Percentiles rank a stretch among this genome's conserved stretches.
These are phyloP conservation scores for Otolemur garnettii DNA, from an alignment of 2,113 vertebrate species.

Conservation along the genomic window DNA sequence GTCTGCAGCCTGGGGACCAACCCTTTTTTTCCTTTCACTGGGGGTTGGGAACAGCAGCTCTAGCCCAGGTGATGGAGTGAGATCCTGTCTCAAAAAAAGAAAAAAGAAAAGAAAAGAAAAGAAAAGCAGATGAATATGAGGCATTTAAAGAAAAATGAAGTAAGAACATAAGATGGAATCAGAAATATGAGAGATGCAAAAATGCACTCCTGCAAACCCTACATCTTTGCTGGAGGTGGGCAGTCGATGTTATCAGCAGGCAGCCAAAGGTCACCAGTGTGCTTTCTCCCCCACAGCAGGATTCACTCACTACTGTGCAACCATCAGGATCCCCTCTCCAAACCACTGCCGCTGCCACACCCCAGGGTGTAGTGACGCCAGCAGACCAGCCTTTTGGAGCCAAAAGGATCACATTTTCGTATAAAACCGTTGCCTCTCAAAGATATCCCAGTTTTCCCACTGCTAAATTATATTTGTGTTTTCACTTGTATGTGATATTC, in stretches of 20 bases:
- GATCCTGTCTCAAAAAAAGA: neutral
- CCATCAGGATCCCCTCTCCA: neutral
- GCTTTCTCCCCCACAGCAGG: neutral
- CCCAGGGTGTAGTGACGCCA: neutral
- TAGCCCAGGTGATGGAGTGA: neutral
- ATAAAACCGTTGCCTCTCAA: neutral
- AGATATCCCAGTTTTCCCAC: neutral
- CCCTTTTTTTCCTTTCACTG: too few species aligned
- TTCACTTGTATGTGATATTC: neutral
- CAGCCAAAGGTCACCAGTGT: rapidly evolving
- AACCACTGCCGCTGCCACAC: too few species aligned
- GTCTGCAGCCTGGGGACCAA: too few species aligned
- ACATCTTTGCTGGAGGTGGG: neutral
- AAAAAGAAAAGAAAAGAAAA: neutral
- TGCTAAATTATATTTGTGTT: neutral
- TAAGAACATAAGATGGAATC: neutral
- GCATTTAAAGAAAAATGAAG: neutral
- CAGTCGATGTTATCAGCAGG: neutral
- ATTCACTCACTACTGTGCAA: neutral
- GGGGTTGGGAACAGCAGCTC: neutral
- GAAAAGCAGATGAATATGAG: neutral
- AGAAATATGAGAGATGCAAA: neutral
- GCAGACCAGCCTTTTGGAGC: neutral
- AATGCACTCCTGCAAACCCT: neutral
- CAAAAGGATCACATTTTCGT: neutral